Evolutionary conservation across 2,888 invertebrate species (phyloP), one percentile per base, ranked within the genome.

Genomic region (Ypsolopha sequella): DNA sequence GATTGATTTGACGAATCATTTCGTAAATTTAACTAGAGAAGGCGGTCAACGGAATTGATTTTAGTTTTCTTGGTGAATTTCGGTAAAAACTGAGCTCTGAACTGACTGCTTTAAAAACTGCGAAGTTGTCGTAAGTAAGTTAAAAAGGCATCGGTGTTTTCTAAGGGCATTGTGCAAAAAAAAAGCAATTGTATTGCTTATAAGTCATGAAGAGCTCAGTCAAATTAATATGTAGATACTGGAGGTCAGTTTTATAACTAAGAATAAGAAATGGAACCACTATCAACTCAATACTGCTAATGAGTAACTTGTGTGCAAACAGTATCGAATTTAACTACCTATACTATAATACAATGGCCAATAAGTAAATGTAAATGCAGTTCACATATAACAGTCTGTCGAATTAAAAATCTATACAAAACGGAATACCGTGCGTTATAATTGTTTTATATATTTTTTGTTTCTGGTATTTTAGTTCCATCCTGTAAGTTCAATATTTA

Each of bases 331-430:
- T 76, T 70, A 73, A 72, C 48, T 70, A 75, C n/a, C n/a, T n/a
- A n/a, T n/a, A n/a, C n/a, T n/a, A n/a, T n/a, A n/a, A n/a, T n/a
- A n/a, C 70, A 68, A 72, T 64, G 68, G 76, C 77, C 76, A 71
- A 73, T 71, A 71, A 69, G 65, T 66, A 65, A 66, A 77, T 84
- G 82, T 85, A 80, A 80, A 79, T 66, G 76, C 80, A 80, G 76
- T 80, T 74, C 76, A 76, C 79, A n/a, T 80, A 76, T 80, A 79
- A 80, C 80, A 80, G 73, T 81, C 81, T 81, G 79, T 81, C 81
- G 76, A 82, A 84, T 84, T 84, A 39, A 24, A 85, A 85, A 84
- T 84, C 84, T 85, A 84, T 84, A 85, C 82, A 85, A 84, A 84
- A 84, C 65, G 68, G 78, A 73, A 55, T 58, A 79, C 52, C 72